phyloP scores from a whole-genome alignment of 2,797 vertebrate genomes.

The Sparidentex hasta region DNA sequence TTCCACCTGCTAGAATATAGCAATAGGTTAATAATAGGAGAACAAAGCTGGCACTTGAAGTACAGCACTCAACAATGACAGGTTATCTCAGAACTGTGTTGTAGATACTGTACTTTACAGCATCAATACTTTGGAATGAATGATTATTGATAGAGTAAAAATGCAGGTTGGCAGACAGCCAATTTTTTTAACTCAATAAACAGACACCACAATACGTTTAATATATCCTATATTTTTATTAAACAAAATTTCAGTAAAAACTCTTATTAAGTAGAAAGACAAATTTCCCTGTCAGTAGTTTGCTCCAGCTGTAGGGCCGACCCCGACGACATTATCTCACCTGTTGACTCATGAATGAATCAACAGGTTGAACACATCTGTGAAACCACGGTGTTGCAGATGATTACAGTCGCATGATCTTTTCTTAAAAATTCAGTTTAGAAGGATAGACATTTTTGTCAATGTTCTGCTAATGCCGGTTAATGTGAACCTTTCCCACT shows the following conservation, averaged over 20 bases:
- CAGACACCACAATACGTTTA: constrained; percentile 47
- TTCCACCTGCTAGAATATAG: too few relatives aligned
- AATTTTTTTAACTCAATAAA: constrained; percentile 32
- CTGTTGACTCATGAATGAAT: constrained; percentile 6
- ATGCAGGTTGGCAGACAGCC: background rate
- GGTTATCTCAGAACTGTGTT: too few relatives aligned
- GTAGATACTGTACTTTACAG: background rate
- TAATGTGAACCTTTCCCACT: constrained; percentile 36
- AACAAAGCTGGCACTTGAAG: background rate
- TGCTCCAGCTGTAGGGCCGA: constrained; percentile 62
- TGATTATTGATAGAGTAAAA: background rate
- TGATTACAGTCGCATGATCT: constrained; percentile 28
- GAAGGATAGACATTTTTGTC: constrained; percentile 52
- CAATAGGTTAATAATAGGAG: background rate
- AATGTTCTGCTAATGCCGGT: constrained; percentile 40
- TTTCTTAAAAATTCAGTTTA: constrained; percentile 34
- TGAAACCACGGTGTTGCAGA: constrained; percentile 22
- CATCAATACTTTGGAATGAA: background rate
- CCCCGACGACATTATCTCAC: constrained; percentile 36
- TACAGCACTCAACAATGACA: background rate
- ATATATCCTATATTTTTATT: constrained; percentile 85
- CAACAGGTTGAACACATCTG: constrained; percentile 13
- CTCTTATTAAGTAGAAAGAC: constrained; percentile 83
- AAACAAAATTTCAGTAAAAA: constrained; percentile 87
- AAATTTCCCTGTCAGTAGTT: constrained; percentile 85